Evolutionary conservation across 2,888 invertebrate species (phyloP).

Genomic region (Salpingus planirostris): DNA sequence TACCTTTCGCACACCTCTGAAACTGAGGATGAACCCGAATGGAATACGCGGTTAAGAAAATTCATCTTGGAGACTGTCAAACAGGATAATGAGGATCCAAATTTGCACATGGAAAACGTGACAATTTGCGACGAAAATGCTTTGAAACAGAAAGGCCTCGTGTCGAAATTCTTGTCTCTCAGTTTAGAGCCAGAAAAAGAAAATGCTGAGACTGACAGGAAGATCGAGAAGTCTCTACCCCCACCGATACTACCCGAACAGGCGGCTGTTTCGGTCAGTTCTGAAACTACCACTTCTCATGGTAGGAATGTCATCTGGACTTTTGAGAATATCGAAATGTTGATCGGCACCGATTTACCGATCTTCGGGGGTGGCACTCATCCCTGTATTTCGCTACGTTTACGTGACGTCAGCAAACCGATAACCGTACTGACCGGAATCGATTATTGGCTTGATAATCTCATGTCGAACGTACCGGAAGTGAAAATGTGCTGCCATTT

Average conservation of each 20-base stretch:
- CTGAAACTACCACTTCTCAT: conserved; percentile 38
- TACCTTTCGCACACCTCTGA: conserved; percentile 64
- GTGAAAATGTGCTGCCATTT: conserved; percentile 94
- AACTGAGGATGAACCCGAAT: conserved; percentile 89
- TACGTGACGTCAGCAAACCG: conserved; percentile 79
- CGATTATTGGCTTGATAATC: conserved; percentile 91
- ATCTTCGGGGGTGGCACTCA: conserved; percentile 89
- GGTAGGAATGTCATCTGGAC: conserved; percentile 81
- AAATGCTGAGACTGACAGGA: no score
- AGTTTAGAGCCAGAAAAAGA: no score
- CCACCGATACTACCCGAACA: conserved; percentile 69
- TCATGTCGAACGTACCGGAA: conserved; percentile 96
- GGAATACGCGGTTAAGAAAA: conserved; percentile 84
- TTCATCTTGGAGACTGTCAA: conserved; percentile 66
- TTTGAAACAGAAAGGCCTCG: conserved; percentile 63
- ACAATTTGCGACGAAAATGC: conserved; percentile 59
- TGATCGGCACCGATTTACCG: conserved; percentile 87
- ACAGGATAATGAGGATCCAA: conserved; percentile 58
- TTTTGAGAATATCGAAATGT: conserved; percentile 91
- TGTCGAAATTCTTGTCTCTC: conserved; percentile 84
- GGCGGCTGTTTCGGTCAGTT: no score
- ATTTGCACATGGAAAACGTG: conserved; percentile 50
- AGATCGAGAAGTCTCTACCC: no score
- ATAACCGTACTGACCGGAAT: conserved; percentile 90
- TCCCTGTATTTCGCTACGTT: conserved; percentile 82